Base-by-base conservation (phyloP, 2,888 invertebrate genomes). In the Melinopterus prodromus region DNA sequence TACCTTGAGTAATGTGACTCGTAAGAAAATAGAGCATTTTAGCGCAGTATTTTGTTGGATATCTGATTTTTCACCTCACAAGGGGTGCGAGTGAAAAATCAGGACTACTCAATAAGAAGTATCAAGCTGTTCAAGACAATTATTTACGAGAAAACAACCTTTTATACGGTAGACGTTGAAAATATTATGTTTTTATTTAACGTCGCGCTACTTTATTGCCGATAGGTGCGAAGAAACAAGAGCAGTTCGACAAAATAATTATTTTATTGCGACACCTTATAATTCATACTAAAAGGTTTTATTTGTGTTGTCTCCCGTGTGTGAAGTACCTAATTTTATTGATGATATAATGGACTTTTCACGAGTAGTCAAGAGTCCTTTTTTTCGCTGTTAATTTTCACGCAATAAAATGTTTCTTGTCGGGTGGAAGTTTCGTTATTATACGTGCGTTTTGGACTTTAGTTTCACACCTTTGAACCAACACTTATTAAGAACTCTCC, bases 221-320 rank as follows among this genome's bases (percentile, higher is more conserved):
- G 53, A 53, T 53, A 12, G 53, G 53, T 53, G 53, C 53, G 53
- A 53, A 53, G 7, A 12, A 53, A 53, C 53, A 53, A 53, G 53
- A 53, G 12, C 9, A 53, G 12, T 3, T 12, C 53, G 53, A 53
- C 53, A 53, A 9, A 53, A 53, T 53, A 53, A 53, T 53, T 9
- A 53, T 53, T 53, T 53, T 53, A 53, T 53, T 53, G 53, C 53
- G 53, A 53, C 53, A 53, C 53, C 9, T 53, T 53, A 53, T 53
- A 53, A 53, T 53, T 53, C 53, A 53, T 53, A 53, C 53, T 53
- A 53, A 53, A 53, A 53, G 53, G 53, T 53, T 53, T 53, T 53
- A 53, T 53, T 53, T 53, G 53, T 53, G 53, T 53, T 53, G 12
- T 53, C 53, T 12, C 1, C 53, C 12, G 53, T 12, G 53, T 53